Percentiles rank a stretch among this genome's conserved stretches.
Evolutionary conservation across 2,797 vertebrate genomes (phyloP).

Genomic region (Sebastes taczanowskii): DNA sequence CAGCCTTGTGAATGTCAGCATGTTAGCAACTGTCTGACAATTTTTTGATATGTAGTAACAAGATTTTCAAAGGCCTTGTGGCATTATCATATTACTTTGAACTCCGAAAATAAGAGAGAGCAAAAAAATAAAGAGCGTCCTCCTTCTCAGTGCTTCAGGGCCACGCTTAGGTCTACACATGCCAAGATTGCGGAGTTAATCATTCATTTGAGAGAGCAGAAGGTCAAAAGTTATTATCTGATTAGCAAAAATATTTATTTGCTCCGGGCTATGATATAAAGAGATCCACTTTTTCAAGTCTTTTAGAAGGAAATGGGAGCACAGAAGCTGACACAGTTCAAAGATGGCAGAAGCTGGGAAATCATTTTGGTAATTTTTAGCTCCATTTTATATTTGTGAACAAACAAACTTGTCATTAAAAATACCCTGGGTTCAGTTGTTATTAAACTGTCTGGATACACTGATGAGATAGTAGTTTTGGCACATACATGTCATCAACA

Average conservation of each 20-base stretch:
- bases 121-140: neutral
- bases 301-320: constrained; percentile 6
- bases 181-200: constrained; percentile 36
- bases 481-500: neutral
- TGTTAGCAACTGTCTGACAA: constrained; percentile 61
- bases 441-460: neutral
- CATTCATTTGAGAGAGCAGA: constrained; percentile 39
- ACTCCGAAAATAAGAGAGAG: constrained; percentile 45
- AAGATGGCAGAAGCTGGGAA: neutral
- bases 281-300: neutral
- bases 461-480: neutral
- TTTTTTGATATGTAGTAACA: constrained; percentile 58
- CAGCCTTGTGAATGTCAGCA: constrained; percentile 67
- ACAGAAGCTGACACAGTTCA: neutral
- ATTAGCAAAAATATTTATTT: constrained; percentile 63
- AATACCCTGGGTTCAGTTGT: neutral
- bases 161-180: constrained; percentile 35
- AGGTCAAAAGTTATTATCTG: constrained; percentile 50
- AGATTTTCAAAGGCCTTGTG: constrained; percentile 60
- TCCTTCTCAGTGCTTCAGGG: constrained; percentile 32
- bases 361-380: constrained; percentile 8
- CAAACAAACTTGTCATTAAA: constrained; percentile 4
- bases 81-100: constrained; percentile 65
- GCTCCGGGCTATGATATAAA: constrained; percentile 36
- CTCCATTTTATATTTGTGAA: neutral